Conservation (phyloP, 1,140 invertebrate species). For the Thalassaphorura encarpata region DNA sequence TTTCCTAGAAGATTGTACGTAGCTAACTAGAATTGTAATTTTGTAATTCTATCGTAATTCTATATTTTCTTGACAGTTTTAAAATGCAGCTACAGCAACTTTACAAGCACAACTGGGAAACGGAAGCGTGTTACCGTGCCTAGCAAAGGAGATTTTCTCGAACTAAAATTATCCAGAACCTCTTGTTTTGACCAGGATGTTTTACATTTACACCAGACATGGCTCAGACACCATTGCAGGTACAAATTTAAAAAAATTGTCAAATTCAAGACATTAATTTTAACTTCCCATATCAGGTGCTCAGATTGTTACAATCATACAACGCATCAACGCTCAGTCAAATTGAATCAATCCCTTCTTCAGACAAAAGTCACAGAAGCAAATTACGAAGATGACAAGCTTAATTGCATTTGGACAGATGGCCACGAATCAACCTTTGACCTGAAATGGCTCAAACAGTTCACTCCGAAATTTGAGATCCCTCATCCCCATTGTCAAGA, state of each 20-base stretch:
- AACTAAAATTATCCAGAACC: not conserved
- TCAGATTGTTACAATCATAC: constrained; percentile 16
- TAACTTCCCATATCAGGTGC: constrained; percentile 10
- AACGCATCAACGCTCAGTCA: constrained; percentile 18
- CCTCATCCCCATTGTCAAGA: not conserved
- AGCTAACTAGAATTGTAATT: not conserved
- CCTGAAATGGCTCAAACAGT: constrained; percentile 12
- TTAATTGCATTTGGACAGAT: constrained; percentile 21
- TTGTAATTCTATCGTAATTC: not conserved
- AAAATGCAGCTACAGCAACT: not conserved
- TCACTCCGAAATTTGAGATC: not conserved
- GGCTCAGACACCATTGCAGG: constrained; percentile 31
- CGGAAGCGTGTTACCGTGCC: not conserved
- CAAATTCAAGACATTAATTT: not conserved
- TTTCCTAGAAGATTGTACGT: too few relatives aligned
- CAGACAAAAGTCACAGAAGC: not conserved
- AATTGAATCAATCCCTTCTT: constrained; percentile 1
- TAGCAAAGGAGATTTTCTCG: not conserved
- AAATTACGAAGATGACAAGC: not conserved
- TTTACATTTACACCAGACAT: constrained; percentile 7
- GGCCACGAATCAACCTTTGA: constrained; percentile 16
- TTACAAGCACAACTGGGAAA: not conserved
- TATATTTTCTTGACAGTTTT: not conserved
- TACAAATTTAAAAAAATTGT: constrained; percentile 2
- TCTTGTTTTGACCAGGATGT: not conserved